Conservation (phyloP, 2,888 invertebrate genomes). For the Amphipyra berbera region DNA sequence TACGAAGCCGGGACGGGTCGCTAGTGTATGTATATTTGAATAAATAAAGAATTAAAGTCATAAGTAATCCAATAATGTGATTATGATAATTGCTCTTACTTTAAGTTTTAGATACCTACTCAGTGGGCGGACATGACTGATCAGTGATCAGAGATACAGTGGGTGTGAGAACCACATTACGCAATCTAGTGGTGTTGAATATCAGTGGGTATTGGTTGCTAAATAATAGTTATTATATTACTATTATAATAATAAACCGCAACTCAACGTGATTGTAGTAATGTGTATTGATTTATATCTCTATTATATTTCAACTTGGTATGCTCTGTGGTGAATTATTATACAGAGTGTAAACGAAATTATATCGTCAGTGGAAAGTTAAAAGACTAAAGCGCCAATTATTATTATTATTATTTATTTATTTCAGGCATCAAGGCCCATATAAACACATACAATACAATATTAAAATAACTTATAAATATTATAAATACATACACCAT, state of each 20-base stretch:
- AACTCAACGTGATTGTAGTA: constrained; percentile 5
- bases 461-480: too few relatives aligned
- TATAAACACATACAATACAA: too few relatives aligned
- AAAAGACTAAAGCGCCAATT: too few relatives aligned
- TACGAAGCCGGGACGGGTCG: too few relatives aligned
- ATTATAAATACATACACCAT: too few relatives aligned
- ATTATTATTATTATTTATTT: too few relatives aligned
- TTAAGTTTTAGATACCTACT: background rate
- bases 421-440: too few relatives aligned
- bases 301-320: constrained; percentile 13
- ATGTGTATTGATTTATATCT: constrained; percentile 24
- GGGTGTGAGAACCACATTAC: constrained; percentile 26
- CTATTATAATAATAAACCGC: constrained; percentile 9
- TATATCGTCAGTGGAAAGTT: too few relatives aligned
- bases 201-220: background rate
- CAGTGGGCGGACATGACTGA: constrained; percentile 21
- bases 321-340: constrained; percentile 16
- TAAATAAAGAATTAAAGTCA: too few relatives aligned
- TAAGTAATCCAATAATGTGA: too few relatives aligned
- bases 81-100: background rate
- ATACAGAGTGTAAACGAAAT: too few relatives aligned
- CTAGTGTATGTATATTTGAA: too few relatives aligned
- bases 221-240: constrained; percentile 9
- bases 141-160: background rate
- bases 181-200: background rate